These are phyloP conservation scores for Glaucopsyche alexis DNA, from an alignment of 2,888 invertebrate genomes.

Conservation along the genomic window DNA sequence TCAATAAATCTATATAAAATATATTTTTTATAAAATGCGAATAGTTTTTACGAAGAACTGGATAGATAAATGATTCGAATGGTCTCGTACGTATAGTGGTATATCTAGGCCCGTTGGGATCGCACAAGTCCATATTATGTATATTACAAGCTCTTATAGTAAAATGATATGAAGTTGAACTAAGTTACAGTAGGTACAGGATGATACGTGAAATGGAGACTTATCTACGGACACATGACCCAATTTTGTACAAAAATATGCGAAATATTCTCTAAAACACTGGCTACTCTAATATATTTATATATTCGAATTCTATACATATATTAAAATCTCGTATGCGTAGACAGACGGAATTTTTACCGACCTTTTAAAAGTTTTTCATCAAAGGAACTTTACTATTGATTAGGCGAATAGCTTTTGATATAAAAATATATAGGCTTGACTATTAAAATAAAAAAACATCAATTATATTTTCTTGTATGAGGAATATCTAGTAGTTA, in stretches of 20 bases:
- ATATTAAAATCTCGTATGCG: slow-evolving; percentile 43
- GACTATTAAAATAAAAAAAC: neutral
- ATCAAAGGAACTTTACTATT: slow-evolving; percentile 22
- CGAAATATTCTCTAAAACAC: slow-evolving; percentile 58
- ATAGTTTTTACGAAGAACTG: slow-evolving; percentile 39
- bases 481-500: slow-evolving; percentile 8
- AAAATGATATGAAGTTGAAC: slow-evolving; percentile 69
- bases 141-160: slow-evolving; percentile 61
- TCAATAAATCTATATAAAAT: slow-evolving; percentile 63
- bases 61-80: slow-evolving; percentile 50
- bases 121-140: slow-evolving; percentile 21
- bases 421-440: slow-evolving; percentile 1
- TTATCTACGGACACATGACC: slow-evolving; percentile 52
- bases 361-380: slow-evolving; percentile 27
- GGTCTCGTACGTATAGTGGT: slow-evolving; percentile 48
- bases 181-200: slow-evolving; percentile 50
- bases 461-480: neutral
- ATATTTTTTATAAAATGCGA: slow-evolving; percentile 51
- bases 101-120: neutral
- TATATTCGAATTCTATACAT: slow-evolving; percentile 42
- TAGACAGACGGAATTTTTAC: slow-evolving; percentile 39
- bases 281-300: slow-evolving; percentile 45
- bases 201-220: slow-evolving; percentile 52
- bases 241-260: slow-evolving; percentile 68
- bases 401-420: neutral